Evolutionary conservation across 2,888 invertebrate genomes (phyloP).

Genomic region (Pemphredon lugubris): DNA sequence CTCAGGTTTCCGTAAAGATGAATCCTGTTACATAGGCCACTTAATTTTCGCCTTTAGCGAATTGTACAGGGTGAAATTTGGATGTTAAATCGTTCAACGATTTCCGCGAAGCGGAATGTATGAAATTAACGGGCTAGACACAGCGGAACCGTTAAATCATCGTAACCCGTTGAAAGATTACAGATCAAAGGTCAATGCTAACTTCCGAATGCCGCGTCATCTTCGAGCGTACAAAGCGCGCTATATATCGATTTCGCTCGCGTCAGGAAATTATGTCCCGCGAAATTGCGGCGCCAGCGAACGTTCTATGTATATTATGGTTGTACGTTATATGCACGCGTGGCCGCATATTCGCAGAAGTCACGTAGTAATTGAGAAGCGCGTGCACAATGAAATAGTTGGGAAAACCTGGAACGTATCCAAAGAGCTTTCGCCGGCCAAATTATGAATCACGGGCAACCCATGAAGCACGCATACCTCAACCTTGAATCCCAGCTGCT

Average conservation of each 20-base stretch:
- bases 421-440: conserved; percentile 53
- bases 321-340: conserved; percentile 4
- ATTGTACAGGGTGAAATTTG: too few species aligned
- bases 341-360: conserved; percentile 4
- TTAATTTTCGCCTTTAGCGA: too few species aligned
- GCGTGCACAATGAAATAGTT: conserved; percentile 31
- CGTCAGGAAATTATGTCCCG: neutral
- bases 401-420: conserved; percentile 46
- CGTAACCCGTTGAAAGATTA: too few species aligned
- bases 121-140: too few species aligned
- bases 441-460: conserved; percentile 54
- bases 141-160: too few species aligned
- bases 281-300: conserved; percentile 16
- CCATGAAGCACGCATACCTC: conserved; percentile 21
- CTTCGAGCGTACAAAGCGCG: neutral
- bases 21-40: too few species aligned
- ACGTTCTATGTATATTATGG: conserved; percentile 1
- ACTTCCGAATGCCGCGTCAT: neutral
- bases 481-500: conserved; percentile 42
- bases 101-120: too few species aligned
- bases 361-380: conserved; percentile 6
- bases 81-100: too few species aligned
- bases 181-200: neutral
- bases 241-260: neutral
- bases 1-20: too few species aligned